These are phyloP conservation scores for Muschampia staudingeri DNA, from an alignment of 2,888 invertebrate species.

Conservation along the genomic window DNA sequence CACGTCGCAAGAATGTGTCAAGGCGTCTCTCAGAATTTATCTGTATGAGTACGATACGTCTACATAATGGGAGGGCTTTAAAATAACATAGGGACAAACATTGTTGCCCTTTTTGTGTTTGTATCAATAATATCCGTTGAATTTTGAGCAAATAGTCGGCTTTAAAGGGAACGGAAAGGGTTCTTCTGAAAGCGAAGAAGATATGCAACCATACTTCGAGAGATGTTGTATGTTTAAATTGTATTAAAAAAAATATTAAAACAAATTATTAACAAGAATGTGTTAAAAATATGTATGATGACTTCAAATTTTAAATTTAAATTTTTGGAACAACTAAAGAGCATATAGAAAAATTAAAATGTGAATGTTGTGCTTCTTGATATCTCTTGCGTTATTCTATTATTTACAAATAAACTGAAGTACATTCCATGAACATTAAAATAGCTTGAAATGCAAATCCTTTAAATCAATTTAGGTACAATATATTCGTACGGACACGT, in stretches of 20 bases:
- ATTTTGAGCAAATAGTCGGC: background rate
- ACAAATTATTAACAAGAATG: no score
- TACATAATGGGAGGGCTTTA: slow-evolving; percentile 17
- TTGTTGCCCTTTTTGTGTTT: slow-evolving; percentile 10
- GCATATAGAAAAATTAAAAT: no score
- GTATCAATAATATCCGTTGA: background rate
- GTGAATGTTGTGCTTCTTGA: no score
- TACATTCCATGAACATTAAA: no score
- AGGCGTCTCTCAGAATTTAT: slow-evolving; percentile 32
- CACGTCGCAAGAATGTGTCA: slow-evolving; percentile 20
- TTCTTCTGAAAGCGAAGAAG: background rate
- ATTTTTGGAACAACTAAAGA: no score
- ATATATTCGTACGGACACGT: background rate
- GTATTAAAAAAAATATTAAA: no score
- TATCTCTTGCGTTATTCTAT: no score
- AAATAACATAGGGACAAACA: slow-evolving; percentile 16
- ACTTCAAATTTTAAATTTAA: no score
- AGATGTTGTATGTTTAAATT: no score
- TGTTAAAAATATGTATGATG: no score
- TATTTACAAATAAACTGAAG: no score
- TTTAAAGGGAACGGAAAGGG: background rate
- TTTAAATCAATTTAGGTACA: background rate
- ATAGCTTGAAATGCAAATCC: background rate
- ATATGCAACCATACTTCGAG: no score
- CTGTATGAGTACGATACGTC: background rate